Evolutionary conservation across 2,888 invertebrate genomes (phyloP), one percentile per base, ranked within the genome.

Genomic region (Julus scandinavius): DNA sequence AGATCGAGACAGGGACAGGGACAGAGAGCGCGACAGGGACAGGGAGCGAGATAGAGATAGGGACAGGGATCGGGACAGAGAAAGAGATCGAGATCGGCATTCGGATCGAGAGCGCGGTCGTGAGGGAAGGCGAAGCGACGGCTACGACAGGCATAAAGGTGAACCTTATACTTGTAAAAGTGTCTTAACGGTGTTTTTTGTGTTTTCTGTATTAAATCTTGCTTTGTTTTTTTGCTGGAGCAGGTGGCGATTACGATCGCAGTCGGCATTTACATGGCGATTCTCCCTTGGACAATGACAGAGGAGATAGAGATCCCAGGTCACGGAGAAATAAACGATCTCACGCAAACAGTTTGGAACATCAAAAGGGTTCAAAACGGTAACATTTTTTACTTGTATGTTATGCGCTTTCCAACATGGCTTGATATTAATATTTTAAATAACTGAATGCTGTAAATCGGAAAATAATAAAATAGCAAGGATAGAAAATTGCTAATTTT

Each of bases 1-100:
- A 41, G 89, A 89, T 84, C 88, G 89, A 80, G 88, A 89, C 13
- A 86, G 88, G 83, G 89, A 89, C 20, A 50, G 83, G 9, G 85
- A 85, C 2, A 2, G 85, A 1, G 85, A 85, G 11, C 2, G 85
- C 3, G 85, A 85, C 29, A 17, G 85, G 17, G 85, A 85, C 15
- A 41, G 41, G 13, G 85, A 85, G 11, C n/a, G 63, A 9, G 85
- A 85, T 7, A 6, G 85, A n/a, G 85, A 85, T 9, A 5, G 85
- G 5, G 41, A 85, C 15, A 40, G 41, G 29, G 85, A 85, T 13
- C 4, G 85, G 15, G 85, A 85, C 41, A 17, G 85, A 40, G 85
- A 85, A 40, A 40, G 85, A 13, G 85, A 85, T 40, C n/a, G 85
- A 45, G 85, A 85, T 85, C 7, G 85, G 45, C 41, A 85, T 85